A percentile compares a stretch with the other conserved stretches of the same genome.
Conservation (phyloP, 2,888 invertebrate genomes). For the Carterocephalus palaemon region DNA sequence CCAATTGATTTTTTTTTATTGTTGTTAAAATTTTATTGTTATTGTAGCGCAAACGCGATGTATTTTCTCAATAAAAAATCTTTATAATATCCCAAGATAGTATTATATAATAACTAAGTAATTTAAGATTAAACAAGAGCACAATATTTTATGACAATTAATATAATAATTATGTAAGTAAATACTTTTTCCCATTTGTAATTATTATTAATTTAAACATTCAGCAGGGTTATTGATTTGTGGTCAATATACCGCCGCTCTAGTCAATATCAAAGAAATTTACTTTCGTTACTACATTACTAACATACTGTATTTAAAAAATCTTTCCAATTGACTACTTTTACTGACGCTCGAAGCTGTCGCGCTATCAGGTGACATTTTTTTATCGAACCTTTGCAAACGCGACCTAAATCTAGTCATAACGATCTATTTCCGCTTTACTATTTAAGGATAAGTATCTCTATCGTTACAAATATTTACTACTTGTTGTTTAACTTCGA, state of each 20-base stretch:
- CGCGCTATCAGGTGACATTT: slow-evolving; percentile 14
- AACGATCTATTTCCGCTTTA: slow-evolving; percentile 39
- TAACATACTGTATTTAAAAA: too few species aligned
- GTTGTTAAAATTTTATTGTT: too few species aligned
- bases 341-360: slow-evolving; percentile 15
- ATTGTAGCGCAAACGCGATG: too few species aligned
- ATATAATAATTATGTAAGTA: slow-evolving; percentile 13
- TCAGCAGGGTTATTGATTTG: slow-evolving; percentile 55
- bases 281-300: slow-evolving; percentile 19
- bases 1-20: too few species aligned
- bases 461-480: slow-evolving; percentile 8
- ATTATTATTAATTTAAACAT: slow-evolving; percentile 38
- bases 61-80: slow-evolving; percentile 1
- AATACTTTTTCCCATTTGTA: slow-evolving; percentile 16
- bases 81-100: slow-evolving; percentile 9
- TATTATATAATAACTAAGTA: slow-evolving; percentile 1
- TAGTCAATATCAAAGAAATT: slow-evolving; percentile 40
- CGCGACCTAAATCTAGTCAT: slow-evolving; percentile 43
- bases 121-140: slow-evolving; percentile 8
- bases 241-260: slow-evolving; percentile 46
- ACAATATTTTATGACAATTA: slow-evolving; percentile 14
- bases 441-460: slow-evolving; percentile 37
- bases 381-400: slow-evolving; percentile 17
- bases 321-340: slow-evolving; percentile 23
- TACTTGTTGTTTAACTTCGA: slow-evolving; percentile 38